A percentile compares a stretch with the other conserved stretches of the same genome.
phyloP scores from a whole-genome alignment of 2,113 vertebrate species.

The Hippocampus comes region DNA sequence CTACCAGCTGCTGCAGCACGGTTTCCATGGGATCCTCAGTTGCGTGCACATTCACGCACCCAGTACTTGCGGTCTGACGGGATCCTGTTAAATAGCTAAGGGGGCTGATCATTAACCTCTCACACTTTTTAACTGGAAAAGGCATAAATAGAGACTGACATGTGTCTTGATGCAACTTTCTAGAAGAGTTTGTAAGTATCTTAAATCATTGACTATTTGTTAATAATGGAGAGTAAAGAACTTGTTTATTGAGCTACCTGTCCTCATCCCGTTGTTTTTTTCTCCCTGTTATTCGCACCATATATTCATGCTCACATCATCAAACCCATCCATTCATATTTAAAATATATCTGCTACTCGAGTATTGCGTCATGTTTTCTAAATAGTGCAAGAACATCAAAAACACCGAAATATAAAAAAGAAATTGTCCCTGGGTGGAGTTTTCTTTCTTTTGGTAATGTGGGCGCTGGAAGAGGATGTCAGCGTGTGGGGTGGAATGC shows the following conservation, averaged over 20 bases:
- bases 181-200: neutral
- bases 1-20: conserved; percentile 63
- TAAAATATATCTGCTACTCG: no score
- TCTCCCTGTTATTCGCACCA: no score
- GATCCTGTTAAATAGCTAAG: conserved; percentile 31
- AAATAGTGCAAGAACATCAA: no score
- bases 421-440: no score
- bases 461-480: no score
- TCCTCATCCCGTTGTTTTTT: no score
- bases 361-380: no score
- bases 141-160: neutral
- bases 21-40: conserved; percentile 51
- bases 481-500: no score
- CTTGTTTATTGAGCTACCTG: neutral
- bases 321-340: no score
- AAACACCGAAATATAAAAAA: no score
- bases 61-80: neutral
- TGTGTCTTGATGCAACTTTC: neutral
- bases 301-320: no score
- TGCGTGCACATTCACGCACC: neutral
- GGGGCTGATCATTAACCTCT: conserved; percentile 61
- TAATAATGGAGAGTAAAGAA: neutral
- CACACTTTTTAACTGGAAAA: conserved; percentile 14
- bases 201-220: neutral
- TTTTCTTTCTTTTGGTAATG: no score